phyloP scores from a whole-genome alignment of 1,140 invertebrate genomes.

The Holcopasites calliopsidis region DNA sequence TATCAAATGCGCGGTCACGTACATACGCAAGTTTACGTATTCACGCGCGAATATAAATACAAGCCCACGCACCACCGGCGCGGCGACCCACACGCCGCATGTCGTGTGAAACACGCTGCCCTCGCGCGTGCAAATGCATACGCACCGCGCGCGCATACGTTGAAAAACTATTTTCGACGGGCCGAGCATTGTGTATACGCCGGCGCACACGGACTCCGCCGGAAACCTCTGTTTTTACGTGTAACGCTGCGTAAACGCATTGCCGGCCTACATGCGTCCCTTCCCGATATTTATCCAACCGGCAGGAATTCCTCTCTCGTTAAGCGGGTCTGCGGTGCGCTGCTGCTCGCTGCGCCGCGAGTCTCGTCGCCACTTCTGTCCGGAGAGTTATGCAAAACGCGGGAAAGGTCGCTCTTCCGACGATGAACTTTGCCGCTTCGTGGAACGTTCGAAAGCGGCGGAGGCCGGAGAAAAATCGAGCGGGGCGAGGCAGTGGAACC shows the following conservation, averaged over 20 bases:
- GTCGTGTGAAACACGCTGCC: no score
- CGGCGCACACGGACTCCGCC: not conserved
- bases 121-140: no score
- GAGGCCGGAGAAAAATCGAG: no score
- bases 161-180: constrained; percentile 69
- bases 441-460: no score
- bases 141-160: constrained; percentile 39
- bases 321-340: constrained; percentile 13
- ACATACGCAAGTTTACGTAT: constrained; percentile 21
- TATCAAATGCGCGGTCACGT: constrained; percentile 34
- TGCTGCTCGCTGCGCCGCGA: not conserved
- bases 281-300: constrained; percentile 22
- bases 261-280: constrained; percentile 28
- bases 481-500: no score
- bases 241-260: constrained; percentile 37
- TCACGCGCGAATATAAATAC: constrained; percentile 33
- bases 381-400: not conserved
- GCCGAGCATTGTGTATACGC: constrained; percentile 48
- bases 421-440: no score
- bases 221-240: constrained; percentile 37
- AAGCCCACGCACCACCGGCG: constrained; percentile 12
- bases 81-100: constrained; percentile 28
- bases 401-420: not conserved
- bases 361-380: constrained; percentile 3
- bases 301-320: constrained; percentile 18